Evolutionary conservation across 2,113 vertebrate genomes (phyloP).

Genomic region (Xiphorhynchus elegans): DNA sequence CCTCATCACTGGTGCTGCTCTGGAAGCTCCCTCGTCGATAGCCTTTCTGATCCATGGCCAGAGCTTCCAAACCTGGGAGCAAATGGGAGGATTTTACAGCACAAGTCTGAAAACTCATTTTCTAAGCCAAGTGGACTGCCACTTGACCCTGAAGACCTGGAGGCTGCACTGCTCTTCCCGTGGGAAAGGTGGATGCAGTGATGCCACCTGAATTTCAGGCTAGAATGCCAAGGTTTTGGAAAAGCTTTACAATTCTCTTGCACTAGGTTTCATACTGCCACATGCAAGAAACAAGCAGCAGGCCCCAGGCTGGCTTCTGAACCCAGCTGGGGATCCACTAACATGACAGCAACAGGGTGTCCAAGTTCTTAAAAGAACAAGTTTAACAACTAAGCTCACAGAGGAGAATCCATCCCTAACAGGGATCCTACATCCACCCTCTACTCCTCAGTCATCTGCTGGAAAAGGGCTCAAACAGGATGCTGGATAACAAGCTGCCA

Average conservation of each 20-base stretch:
- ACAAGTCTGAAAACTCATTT: background rate
- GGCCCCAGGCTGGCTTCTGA: background rate
- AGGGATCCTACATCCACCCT: background rate
- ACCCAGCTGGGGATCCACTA: background rate
- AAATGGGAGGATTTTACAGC: background rate
- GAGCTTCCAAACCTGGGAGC: conserved; percentile 1
- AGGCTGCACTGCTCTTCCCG: background rate
- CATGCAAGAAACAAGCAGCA: background rate
- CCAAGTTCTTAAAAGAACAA: background rate
- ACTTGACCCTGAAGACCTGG: background rate
- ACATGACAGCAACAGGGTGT: background rate
- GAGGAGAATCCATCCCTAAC: background rate
- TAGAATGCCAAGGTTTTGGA: background rate
- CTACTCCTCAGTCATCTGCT: background rate
- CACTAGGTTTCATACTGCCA: background rate
- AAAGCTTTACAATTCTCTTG: background rate
- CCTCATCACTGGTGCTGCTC: conserved; percentile 86
- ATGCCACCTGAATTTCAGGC: background rate
- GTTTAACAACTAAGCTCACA: background rate
- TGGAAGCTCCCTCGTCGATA: conserved; percentile 81
- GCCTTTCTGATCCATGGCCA: conserved; percentile 82
- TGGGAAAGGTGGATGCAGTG: accelerated
- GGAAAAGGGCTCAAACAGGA: background rate
- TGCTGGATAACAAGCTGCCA: background rate
- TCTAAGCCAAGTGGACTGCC: background rate